Conservation (phyloP, 2,113 vertebrate genomes). For the Aegithalos caudatus region DNA sequence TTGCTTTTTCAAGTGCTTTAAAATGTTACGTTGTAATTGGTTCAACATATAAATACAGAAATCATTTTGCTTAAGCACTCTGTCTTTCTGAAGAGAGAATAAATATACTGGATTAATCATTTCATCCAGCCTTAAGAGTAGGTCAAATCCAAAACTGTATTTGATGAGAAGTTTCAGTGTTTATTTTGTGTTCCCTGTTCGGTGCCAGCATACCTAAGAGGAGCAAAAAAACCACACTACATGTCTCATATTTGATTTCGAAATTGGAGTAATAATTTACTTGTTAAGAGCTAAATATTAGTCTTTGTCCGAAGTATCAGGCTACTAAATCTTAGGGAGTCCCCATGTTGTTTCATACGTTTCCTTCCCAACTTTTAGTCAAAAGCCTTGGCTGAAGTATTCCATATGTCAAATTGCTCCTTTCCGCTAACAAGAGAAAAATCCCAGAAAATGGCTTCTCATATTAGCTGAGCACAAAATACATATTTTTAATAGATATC, state of each 20-base stretch:
- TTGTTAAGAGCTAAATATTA: background rate
- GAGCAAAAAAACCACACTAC: background rate
- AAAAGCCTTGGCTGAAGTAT: background rate
- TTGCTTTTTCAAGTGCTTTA: background rate
- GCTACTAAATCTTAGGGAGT: background rate
- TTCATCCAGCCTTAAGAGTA: background rate
- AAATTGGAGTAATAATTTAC: background rate
- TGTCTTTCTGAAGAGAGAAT: background rate
- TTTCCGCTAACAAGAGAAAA: background rate
- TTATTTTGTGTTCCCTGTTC: background rate
- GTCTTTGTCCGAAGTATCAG: background rate
- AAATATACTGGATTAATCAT: background rate
- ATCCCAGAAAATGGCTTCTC: background rate
- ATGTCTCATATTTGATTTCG: background rate
- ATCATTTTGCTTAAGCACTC: background rate
- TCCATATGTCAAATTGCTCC: background rate
- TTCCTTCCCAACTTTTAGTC: background rate
- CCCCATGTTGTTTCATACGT: background rate
- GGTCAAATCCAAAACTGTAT: background rate
- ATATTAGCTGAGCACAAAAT: background rate
- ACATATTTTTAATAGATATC: background rate
- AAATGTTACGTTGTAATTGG: background rate
- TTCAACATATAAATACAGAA: background rate
- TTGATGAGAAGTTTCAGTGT: background rate
- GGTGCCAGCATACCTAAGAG: background rate